Base-by-base conservation (phyloP, 2,113 vertebrate species). In the Alethe castanea region DNA sequence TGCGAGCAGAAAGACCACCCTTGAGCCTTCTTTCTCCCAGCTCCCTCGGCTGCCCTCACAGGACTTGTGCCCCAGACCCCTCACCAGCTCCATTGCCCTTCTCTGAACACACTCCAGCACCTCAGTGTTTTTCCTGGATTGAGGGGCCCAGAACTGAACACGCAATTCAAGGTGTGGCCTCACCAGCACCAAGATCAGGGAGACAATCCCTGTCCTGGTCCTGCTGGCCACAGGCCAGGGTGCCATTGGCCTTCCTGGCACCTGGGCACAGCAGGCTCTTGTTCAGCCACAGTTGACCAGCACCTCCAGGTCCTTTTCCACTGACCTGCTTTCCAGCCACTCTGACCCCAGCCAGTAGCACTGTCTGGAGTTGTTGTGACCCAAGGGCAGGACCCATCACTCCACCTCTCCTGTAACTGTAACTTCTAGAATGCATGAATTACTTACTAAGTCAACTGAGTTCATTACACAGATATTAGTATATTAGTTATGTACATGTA, bases 51-150 rank as follows among this genome's bases (percentile, higher is more conserved):
- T 38, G 19, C 60, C 12, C 28, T n/a, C 33, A n/a, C 1, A 44
- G 26, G 23, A 66, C 23, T 7, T 60, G 38, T n/a, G 28, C 28
- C 52, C 36, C 29, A 29, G 19, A n/a, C 16, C 19, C 4, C 38
- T 60, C n/a, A 29, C 7, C 28, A 53, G 19, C 24, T n/a, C 23
- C 2, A 1, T 0, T 81, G 19, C 36, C 16, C 19, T 73, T 74
- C 45, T 33, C 33, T 45, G 38, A 8, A 53, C 24, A 9, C 0
- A 0, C 33, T 38, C 4, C 45, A 53, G 28, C 11, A 19, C 13
- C 33, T 29, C n/a, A n/a, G 14, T 17, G 45, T 20, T 23, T 16
- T 20, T 52, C 38, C 7, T 38, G 33, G 5, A 19, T 0, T 38
- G 45, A 24, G 12, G 5, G 45, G 13, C 28, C 7, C 23, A 45